Conservation (phyloP, 2,797 vertebrate genomes). For the Aeoliscus strigatus region DNA sequence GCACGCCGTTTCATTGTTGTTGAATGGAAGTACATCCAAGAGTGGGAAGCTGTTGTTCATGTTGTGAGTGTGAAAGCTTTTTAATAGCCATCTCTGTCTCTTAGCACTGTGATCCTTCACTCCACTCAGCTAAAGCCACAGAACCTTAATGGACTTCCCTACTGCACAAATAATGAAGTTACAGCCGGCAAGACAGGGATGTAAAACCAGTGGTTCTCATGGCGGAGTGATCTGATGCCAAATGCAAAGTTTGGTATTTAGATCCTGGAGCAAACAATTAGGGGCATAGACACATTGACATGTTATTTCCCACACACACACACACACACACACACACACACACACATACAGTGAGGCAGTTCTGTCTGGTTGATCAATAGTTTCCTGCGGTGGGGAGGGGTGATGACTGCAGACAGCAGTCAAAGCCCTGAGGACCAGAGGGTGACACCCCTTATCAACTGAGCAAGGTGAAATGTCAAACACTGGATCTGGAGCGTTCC, state of each 20-base stretch:
- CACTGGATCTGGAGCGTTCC: slow-evolving; percentile 64
- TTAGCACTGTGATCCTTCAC: slow-evolving; percentile 57
- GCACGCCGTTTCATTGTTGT: no score
- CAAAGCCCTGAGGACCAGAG: slow-evolving; percentile 70
- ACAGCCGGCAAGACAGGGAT: no score
- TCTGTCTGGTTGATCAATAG: slow-evolving; percentile 72
- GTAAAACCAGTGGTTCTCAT: no score
- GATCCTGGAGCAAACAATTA: slow-evolving; percentile 22
- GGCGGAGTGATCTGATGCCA: slow-evolving; percentile 23
- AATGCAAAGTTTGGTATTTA: slow-evolving; percentile 44
- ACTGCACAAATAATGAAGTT: slow-evolving; percentile 65
- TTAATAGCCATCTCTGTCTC: slow-evolving; percentile 52
- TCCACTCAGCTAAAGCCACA: slow-evolving; percentile 52
- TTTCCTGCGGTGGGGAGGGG: slow-evolving; percentile 69
- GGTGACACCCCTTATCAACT: slow-evolving; percentile 76
- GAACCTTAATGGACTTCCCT: slow-evolving; percentile 67
- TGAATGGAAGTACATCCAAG: slow-evolving; percentile 23
- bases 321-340: slow-evolving; percentile 22
- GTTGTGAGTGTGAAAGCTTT: slow-evolving; percentile 36
- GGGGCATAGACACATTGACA: slow-evolving; percentile 1
- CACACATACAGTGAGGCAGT: slow-evolving; percentile 36
- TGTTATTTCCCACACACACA: slow-evolving; percentile 18
- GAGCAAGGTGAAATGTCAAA: slow-evolving; percentile 76
- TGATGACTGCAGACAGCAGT: slow-evolving; percentile 72
- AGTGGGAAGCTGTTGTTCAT: slow-evolving; percentile 44